These are phyloP conservation scores for Ciconia boyciana DNA, from an alignment of 2,113 vertebrate genomes.

Conservation along the genomic window DNA sequence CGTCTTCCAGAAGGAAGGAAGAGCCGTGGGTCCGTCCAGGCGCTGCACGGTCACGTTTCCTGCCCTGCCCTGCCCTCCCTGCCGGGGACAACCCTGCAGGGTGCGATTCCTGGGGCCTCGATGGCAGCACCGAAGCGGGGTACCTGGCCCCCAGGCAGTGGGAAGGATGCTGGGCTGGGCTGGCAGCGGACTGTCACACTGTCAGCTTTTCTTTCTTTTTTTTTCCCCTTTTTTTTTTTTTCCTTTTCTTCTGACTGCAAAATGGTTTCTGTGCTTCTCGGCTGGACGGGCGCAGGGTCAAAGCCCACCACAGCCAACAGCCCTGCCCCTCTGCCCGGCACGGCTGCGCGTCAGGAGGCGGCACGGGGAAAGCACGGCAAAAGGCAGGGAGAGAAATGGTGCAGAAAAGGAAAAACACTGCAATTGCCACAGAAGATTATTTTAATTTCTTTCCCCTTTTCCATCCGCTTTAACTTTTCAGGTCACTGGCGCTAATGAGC, in stretches of 20 bases:
- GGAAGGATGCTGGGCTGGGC: not conserved
- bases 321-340: not conserved
- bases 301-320: not conserved
- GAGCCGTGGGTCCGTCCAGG: fast-evolving
- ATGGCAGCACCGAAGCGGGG: not conserved
- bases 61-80: not conserved
- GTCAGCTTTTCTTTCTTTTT: not conserved
- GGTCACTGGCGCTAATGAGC: not conserved
- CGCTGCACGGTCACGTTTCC: fast-evolving
- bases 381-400: not conserved
- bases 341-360: fast-evolving
- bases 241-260: not conserved
- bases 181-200: not conserved
- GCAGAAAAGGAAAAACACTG: not conserved
- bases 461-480: not conserved
- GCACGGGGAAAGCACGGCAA: fast-evolving
- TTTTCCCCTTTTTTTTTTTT: not conserved
- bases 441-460: not conserved
- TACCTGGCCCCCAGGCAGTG: not conserved
- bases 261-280: not conserved
- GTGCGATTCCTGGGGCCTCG: not conserved
- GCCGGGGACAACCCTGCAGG: not conserved
- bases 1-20: not conserved
- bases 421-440: not conserved
- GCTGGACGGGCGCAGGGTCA: not conserved